A percentile compares a stretch with the other conserved stretches of the same genome.
phyloP scores from a whole-genome alignment of 2,888 invertebrate species.

The Actias luna region DNA sequence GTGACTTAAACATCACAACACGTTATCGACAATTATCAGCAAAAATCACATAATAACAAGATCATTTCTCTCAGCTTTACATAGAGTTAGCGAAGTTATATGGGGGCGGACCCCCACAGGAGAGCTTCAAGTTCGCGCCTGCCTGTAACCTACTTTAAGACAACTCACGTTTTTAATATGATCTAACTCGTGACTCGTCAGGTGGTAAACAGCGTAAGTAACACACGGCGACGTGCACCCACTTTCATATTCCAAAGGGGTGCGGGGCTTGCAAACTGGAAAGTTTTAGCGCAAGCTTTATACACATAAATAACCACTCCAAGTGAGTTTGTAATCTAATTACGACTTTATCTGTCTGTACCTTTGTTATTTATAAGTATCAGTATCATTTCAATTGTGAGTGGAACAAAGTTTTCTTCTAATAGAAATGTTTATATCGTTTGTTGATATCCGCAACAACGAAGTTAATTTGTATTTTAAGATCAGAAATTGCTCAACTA shows the following conservation, averaged over 20 bases:
- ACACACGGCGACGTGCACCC: neutral
- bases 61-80: too few relatives aligned
- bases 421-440: neutral
- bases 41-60: too few relatives aligned
- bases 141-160: constrained; percentile 13
- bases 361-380: neutral
- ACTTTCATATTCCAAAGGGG: neutral
- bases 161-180: constrained; percentile 28
- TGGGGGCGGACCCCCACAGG: neutral
- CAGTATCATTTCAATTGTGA: neutral
- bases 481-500: too few relatives aligned
- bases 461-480: too few relatives aligned
- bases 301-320: neutral
- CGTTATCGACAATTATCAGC: too few relatives aligned
- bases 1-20: too few relatives aligned
- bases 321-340: neutral
- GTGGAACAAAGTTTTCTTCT: neutral
- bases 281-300: constrained; percentile 1
- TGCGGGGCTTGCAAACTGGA: neutral
- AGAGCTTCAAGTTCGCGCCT: neutral
- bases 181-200: constrained; percentile 10
- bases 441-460: too few relatives aligned
- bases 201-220: neutral
- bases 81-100: neutral
- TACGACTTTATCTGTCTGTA: neutral